These are phyloP conservation scores for Psilopsiagon aymara DNA, from an alignment of 2,113 vertebrate genomes.

Conservation along the genomic window DNA sequence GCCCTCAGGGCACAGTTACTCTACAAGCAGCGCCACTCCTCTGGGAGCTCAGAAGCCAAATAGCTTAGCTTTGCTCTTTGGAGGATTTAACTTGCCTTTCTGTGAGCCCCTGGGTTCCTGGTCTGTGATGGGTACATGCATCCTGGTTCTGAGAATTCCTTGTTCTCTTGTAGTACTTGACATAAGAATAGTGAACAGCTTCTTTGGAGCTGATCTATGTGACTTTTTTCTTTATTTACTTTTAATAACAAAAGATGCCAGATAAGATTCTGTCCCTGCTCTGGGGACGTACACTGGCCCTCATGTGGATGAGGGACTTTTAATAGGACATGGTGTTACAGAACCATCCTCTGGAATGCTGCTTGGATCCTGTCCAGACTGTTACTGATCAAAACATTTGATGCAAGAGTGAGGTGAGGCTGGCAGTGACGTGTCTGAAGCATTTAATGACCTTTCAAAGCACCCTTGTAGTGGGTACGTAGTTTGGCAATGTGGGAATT, in stretches of 20 bases:
- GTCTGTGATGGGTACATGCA: not conserved
- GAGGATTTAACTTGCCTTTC: not conserved
- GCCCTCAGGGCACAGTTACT: not conserved
- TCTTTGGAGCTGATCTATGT: not conserved
- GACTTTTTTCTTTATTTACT: not conserved
- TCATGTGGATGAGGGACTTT: not conserved
- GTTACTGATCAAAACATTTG: not conserved
- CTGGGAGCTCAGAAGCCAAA: not conserved
- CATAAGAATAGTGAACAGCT: not conserved
- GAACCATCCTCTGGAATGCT: not conserved
- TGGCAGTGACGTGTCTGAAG: not conserved
- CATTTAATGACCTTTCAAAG: not conserved
- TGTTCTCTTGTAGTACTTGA: not conserved
- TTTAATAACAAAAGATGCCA: not conserved
- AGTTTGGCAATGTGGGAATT: not conserved
- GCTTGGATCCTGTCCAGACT: not conserved
- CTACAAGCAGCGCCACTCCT: not conserved
- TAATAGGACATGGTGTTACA: not conserved
- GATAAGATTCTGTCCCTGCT: not conserved
- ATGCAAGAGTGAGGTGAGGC: not conserved
- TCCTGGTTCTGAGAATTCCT: not conserved
- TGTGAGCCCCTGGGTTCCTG: not conserved
- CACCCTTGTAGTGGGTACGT: not conserved
- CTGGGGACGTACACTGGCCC: not conserved
- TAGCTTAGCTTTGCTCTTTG: not conserved